A percentile compares a stretch with the other conserved stretches of the same genome.
phyloP scores from a whole-genome alignment of 2,113 vertebrate species.

The Phyllostomus hastatus region DNA sequence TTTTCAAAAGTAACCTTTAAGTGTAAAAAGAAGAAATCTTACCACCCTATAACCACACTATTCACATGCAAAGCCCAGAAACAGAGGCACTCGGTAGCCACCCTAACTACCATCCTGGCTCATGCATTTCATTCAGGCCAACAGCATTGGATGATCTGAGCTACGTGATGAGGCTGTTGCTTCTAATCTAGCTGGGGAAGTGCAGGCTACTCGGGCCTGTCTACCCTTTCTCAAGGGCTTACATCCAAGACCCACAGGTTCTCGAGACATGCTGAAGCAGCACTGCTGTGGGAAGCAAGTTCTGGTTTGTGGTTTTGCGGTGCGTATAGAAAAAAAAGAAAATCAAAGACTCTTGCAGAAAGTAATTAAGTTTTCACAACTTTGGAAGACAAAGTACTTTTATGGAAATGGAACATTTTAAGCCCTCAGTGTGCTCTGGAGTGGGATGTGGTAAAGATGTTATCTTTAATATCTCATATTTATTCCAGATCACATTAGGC shows the following conservation, averaged over 20 bases:
- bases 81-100: neutral
- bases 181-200: neutral
- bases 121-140: neutral
- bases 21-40: neutral
- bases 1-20: neutral
- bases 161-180: neutral
- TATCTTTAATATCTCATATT: conserved; percentile 19
- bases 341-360: neutral
- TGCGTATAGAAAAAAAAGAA: neutral
- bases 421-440: neutral
- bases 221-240: neutral
- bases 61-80: neutral
- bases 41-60: neutral
- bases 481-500: neutral
- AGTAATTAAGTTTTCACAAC: neutral
- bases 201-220: neutral
- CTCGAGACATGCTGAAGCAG: neutral
- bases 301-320: neutral
- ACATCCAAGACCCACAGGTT: neutral
- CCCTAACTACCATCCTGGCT: neutral
- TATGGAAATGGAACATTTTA: neutral
- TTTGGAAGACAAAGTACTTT: neutral
- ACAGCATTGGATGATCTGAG: neutral
- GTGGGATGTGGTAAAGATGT: neutral
- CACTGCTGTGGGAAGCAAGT: neutral